Conservation (phyloP, 2,888 invertebrate species). For the Tenthredo livida region DNA sequence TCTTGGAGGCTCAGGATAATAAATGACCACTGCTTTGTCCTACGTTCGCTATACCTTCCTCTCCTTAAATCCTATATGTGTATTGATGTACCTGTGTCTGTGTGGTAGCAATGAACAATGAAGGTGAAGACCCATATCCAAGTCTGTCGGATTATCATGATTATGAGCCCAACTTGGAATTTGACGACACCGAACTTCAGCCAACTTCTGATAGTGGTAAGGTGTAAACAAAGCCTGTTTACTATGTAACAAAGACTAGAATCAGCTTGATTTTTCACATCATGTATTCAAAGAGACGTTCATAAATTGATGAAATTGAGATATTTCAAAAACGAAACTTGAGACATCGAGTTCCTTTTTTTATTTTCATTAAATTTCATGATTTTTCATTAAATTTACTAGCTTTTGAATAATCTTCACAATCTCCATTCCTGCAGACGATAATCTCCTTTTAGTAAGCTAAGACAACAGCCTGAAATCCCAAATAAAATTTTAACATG, state of each 20-base stretch:
- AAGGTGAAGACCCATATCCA: conserved; percentile 88
- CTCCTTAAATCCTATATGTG: conserved; percentile 52
- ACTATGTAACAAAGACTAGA: conserved; percentile 14
- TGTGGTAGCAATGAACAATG: conserved; percentile 74
- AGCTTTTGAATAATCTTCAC: not conserved
- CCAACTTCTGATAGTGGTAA: conserved; percentile 86
- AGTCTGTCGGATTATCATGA: conserved; percentile 95
- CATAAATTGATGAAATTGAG: not conserved
- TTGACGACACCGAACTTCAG: conserved; percentile 95
- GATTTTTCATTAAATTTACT: not conserved
- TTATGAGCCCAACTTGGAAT: conserved; percentile 97
- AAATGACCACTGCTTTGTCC: conserved; percentile 47
- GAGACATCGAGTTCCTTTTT: not conserved
- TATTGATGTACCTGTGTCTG: conserved; percentile 54
- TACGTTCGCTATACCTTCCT: conserved; percentile 19
- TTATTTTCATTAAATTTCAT: not conserved
- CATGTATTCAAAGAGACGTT: not conserved
- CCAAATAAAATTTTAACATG: not conserved
- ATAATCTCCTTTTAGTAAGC: not conserved
- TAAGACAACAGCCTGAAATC: not conserved
- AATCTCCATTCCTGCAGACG: not conserved
- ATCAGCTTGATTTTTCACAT: conserved; percentile 19
- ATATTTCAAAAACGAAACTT: not conserved
- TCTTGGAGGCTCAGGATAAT: conserved; percentile 12
- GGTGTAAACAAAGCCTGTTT: conserved; percentile 58